Evolutionary conservation across 2,113 vertebrate species (phyloP).

Genomic region (Perca flavescens): DNA sequence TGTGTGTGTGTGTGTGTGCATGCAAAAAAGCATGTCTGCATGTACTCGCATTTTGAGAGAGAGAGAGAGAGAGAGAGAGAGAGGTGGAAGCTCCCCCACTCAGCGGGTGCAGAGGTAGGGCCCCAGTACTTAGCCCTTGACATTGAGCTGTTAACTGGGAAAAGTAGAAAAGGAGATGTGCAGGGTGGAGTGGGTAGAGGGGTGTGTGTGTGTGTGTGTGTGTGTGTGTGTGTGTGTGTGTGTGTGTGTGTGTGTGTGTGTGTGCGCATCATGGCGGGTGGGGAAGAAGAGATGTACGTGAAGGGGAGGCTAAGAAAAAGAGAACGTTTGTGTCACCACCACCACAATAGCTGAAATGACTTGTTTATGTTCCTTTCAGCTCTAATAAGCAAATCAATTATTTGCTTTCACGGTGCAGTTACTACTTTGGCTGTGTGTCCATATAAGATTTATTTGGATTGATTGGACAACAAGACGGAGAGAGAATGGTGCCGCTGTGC

Average conservation of each 20-base stretch:
- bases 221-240: slow-evolving; percentile 23
- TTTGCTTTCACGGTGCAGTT: slow-evolving; percentile 73
- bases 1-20: slow-evolving; percentile 7
- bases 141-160: slow-evolving; percentile 88
- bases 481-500: slow-evolving; percentile 42
- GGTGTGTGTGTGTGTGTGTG: neutral
- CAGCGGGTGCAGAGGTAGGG: slow-evolving; percentile 76
- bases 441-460: slow-evolving; percentile 66
- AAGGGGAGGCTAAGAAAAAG: slow-evolving; percentile 4
- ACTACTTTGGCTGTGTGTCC: slow-evolving; percentile 57
- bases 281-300: neutral
- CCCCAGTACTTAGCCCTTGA: slow-evolving; percentile 90
- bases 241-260: neutral
- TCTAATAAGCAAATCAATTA: slow-evolving; percentile 70
- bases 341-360: slow-evolving; percentile 50
- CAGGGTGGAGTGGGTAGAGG: slow-evolving; percentile 53
- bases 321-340: slow-evolving; percentile 57
- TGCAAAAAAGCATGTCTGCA: no score
- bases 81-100: slow-evolving; percentile 50
- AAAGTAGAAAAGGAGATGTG: slow-evolving; percentile 63
- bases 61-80: slow-evolving; percentile 25
- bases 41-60: slow-evolving; percentile 6
- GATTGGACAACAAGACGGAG: slow-evolving; percentile 64
- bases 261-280: neutral
- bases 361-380: slow-evolving; percentile 76